Conservation (phyloP, 2,113 vertebrate genomes). For the Poecilia latipinna region DNA sequence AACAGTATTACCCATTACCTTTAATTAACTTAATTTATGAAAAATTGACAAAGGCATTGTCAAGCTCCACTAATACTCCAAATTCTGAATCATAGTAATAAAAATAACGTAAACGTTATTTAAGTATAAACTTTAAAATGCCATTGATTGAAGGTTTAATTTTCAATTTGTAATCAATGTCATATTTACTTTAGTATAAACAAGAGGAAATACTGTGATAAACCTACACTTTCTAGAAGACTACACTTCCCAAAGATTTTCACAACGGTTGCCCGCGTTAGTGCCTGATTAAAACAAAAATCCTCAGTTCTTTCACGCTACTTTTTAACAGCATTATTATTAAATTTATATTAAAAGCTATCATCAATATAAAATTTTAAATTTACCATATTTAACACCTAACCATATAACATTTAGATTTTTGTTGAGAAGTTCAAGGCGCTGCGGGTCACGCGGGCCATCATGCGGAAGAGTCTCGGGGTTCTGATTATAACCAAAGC, state of each 20-base stretch:
- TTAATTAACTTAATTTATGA: not conserved
- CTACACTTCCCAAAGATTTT: slow-evolving; percentile 44
- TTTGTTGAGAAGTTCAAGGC: slow-evolving; percentile 15
- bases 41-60: too few species aligned
- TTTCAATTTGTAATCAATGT: too few species aligned
- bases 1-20: too few species aligned
- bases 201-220: too few species aligned
- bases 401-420: not conserved
- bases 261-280: not conserved
- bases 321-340: not conserved
- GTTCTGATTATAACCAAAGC: slow-evolving; percentile 49
- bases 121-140: too few species aligned
- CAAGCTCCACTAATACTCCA: too few species aligned
- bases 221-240: not conserved
- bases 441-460: slow-evolving; percentile 57
- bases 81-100: too few species aligned
- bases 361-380: not conserved
- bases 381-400: not conserved
- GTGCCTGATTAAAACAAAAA: slow-evolving; percentile 44
- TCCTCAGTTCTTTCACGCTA: rapidly evolving
- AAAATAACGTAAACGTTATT: too few species aligned
- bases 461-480: slow-evolving; percentile 64
- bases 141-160: too few species aligned
- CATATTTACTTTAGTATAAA: not conserved
- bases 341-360: not conserved